Evolutionary conservation across 1,140 invertebrate species (phyloP), one percentile per base, ranked within the genome.

Genomic region (Formica exsecta): DNA sequence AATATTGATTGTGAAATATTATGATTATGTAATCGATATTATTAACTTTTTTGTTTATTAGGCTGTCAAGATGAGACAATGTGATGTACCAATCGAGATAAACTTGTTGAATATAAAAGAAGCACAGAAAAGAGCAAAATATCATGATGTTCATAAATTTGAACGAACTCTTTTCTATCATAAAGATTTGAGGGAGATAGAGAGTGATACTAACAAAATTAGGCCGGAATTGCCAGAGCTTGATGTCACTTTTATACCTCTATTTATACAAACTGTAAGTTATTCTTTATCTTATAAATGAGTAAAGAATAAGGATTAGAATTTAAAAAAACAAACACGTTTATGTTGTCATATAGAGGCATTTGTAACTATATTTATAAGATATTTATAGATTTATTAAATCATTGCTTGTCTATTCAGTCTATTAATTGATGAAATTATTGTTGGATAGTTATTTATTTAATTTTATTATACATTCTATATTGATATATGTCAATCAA

Each of bases 1-100:
- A 19, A 71, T 70, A 29, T 41, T 41, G n/a, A 38, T 74, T 38
- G 38, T 41, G 25, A 25, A 19, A 75, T 11, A 32, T 22, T 25
- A 62, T 29, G 9, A 62, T 13, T 25, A 32, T 62, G 22, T 62
- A 13, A 13, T 0, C 36, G 41, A 41, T 41, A n/a, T 11, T 65
- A 51, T 32, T 77, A 64, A 44, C 0, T 41, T 48, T 4, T 66
- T 77, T 66, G 6, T 66, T 61, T 48, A 22, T 41, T 16, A 77
- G 76, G 61, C 98, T 7, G 89, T 99, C 0, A 97, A 97, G 93
- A 96, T 98, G 91, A 95, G 97, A 87, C 96, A 96, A 36, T 89
- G 96, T 3, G 94, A 95, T 57, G 68, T 94, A 0, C 89, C 88
- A 0, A 95, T 97, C 38, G 91, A 92, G 1, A 93, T 98, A 29